Conservation (phyloP, 2,797 vertebrate species). For the Clarias fuscus region DNA sequence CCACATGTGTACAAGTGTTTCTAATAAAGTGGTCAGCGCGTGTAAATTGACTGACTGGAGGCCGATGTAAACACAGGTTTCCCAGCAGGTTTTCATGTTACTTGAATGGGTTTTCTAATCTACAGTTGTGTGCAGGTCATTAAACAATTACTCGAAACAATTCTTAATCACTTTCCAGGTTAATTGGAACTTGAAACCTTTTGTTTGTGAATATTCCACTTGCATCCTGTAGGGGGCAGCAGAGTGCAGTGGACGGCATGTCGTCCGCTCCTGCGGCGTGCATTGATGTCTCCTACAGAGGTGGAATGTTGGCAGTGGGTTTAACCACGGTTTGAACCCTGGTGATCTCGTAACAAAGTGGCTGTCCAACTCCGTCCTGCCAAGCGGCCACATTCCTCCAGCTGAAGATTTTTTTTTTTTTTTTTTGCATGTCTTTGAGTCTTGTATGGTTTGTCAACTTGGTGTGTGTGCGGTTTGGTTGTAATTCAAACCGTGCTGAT, state of each 20-base stretch:
- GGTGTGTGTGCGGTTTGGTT: conserved; percentile 52
- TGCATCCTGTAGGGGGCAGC: conserved; percentile 65
- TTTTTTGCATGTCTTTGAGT: conserved; percentile 57
- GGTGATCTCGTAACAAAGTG: conserved; percentile 63
- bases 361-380: conserved; percentile 54
- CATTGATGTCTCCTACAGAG: conserved; percentile 55
- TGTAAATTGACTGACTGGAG: background rate
- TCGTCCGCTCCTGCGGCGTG: background rate
- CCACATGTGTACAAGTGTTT: background rate
- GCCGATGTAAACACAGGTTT: background rate
- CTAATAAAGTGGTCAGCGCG: background rate
- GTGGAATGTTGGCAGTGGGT: conserved; percentile 59
- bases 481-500: conserved; percentile 65
- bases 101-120: background rate
- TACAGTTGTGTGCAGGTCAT: background rate
- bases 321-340: conserved; percentile 60
- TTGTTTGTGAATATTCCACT: background rate
- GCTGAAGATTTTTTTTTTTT: conserved; percentile 55
- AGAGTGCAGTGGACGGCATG: conserved; percentile 42
- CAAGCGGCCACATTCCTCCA: conserved; percentile 56
- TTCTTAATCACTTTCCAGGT: background rate
- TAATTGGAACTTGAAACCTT: background rate
- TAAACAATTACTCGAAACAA: background rate
- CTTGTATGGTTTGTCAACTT: conserved; percentile 56
- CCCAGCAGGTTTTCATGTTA: background rate